These are phyloP conservation scores for Sebastes trivittatus DNA, from an alignment of 2,797 vertebrate genomes.

Conservation along the genomic window DNA sequence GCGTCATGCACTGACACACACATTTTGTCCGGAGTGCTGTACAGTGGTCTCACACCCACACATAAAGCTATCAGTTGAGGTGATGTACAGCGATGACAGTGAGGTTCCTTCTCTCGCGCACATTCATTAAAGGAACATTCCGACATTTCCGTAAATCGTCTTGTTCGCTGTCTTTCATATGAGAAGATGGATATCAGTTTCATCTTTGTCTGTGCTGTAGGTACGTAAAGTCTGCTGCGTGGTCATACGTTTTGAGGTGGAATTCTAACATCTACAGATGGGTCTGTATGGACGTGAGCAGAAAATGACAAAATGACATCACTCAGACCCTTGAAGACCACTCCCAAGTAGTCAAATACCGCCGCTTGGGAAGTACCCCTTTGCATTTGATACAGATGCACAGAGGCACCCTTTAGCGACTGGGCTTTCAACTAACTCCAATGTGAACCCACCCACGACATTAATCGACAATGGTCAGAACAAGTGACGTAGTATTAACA, in stretches of 20 bases:
- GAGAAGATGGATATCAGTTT: slow-evolving; percentile 21
- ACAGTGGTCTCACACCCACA: slow-evolving; percentile 63
- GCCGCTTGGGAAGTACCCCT: too few species aligned
- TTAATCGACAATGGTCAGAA: too few species aligned
- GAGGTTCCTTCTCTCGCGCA: slow-evolving; percentile 30
- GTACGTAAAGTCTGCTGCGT: not conserved
- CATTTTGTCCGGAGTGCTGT: slow-evolving; percentile 62
- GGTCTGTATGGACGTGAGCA: not conserved
- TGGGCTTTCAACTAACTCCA: too few species aligned
- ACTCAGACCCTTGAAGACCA: not conserved
- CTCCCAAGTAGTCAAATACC: too few species aligned
- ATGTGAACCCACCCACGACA: too few species aligned
- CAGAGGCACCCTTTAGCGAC: too few species aligned
- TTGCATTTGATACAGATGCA: too few species aligned
- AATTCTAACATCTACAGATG: not conserved
- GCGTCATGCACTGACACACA: slow-evolving; percentile 61
- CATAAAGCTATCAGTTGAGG: slow-evolving; percentile 69
- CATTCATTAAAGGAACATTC: slow-evolving; percentile 48
- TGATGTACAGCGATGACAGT: slow-evolving; percentile 56
- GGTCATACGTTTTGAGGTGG: not conserved
- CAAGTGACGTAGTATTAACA: too few species aligned
- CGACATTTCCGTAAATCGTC: slow-evolving; percentile 10
- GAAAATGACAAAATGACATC: not conserved
- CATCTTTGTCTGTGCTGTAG: not conserved
- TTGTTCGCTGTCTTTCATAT: not conserved